Percentiles rank a stretch among this genome's conserved stretches.
Evolutionary conservation across 2,888 invertebrate species (phyloP).

Genomic region (Caenorhabditis japonica): DNA sequence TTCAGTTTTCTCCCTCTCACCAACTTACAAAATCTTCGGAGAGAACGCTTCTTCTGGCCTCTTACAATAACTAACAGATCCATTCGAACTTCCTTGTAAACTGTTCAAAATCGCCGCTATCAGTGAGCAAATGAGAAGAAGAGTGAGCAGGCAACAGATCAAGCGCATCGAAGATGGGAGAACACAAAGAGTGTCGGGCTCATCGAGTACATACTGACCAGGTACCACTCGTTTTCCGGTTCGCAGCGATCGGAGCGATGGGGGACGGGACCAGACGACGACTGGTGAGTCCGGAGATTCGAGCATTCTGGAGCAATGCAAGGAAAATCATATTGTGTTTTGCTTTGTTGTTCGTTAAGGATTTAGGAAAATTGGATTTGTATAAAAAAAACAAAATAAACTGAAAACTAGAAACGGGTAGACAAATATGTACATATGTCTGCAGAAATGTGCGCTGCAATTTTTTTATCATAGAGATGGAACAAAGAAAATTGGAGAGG

Average conservation of each 20-base stretch:
- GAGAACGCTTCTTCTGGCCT: slow-evolving; percentile 45
- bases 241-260: slow-evolving; percentile 50
- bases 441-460: too few species aligned
- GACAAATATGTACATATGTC: too few species aligned
- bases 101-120: slow-evolving; percentile 62
- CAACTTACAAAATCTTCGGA: slow-evolving; percentile 52
- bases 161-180: slow-evolving; percentile 65
- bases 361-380: too few species aligned
- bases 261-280: slow-evolving; percentile 58
- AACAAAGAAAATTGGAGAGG: too few species aligned
- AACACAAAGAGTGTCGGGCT: slow-evolving; percentile 67
- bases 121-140: slow-evolving; percentile 58
- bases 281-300: slow-evolving; percentile 53
- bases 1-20: not conserved
- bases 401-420: too few species aligned
- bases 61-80: slow-evolving; percentile 63
- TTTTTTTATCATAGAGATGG: too few species aligned
- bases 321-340: not conserved
- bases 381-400: too few species aligned
- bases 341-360: not conserved
- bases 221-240: slow-evolving; percentile 47
- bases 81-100: slow-evolving; percentile 57
- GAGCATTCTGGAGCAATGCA: slow-evolving; percentile 42
- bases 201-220: slow-evolving; percentile 59
- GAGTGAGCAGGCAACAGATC: slow-evolving; percentile 62